Conservation (phyloP, 2,797 vertebrate genomes). For the Nyctibius grandis region DNA sequence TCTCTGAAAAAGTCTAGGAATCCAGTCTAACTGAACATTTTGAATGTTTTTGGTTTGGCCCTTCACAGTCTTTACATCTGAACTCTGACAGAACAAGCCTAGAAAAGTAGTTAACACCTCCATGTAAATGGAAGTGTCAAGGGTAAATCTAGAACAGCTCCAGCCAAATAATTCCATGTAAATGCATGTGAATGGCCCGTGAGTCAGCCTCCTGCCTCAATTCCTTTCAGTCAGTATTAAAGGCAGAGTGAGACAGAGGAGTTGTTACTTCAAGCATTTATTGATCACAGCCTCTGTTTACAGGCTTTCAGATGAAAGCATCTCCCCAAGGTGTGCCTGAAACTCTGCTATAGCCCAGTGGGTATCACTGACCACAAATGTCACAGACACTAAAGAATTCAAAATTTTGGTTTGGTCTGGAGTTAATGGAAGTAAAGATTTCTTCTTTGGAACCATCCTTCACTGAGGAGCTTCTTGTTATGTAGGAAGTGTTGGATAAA, state of each 20-base stretch:
- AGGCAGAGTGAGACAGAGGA: background rate
- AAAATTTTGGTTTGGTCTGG: background rate
- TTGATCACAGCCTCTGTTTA: background rate
- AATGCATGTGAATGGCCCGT: background rate
- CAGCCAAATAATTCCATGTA: background rate
- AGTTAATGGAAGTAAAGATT: background rate
- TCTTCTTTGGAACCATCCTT: background rate
- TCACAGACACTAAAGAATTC: background rate
- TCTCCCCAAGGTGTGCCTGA: background rate
- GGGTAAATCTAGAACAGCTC: background rate
- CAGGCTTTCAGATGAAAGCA: background rate
- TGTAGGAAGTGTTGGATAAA: background rate
- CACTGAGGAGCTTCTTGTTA: background rate
- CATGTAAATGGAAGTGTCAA: background rate
- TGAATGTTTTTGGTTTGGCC: background rate
- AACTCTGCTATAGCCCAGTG: background rate
- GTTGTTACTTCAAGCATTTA: background rate
- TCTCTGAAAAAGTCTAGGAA: background rate
- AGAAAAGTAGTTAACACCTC: background rate
- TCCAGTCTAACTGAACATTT: background rate
- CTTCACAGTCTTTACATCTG: background rate
- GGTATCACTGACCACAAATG: background rate
- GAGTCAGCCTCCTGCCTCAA: background rate
- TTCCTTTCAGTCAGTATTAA: background rate
- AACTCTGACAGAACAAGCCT: background rate